Percentiles rank a stretch among this genome's conserved stretches.
Evolutionary conservation across 2,113 vertebrate species (phyloP).

Genomic region (Strigops habroptila): DNA sequence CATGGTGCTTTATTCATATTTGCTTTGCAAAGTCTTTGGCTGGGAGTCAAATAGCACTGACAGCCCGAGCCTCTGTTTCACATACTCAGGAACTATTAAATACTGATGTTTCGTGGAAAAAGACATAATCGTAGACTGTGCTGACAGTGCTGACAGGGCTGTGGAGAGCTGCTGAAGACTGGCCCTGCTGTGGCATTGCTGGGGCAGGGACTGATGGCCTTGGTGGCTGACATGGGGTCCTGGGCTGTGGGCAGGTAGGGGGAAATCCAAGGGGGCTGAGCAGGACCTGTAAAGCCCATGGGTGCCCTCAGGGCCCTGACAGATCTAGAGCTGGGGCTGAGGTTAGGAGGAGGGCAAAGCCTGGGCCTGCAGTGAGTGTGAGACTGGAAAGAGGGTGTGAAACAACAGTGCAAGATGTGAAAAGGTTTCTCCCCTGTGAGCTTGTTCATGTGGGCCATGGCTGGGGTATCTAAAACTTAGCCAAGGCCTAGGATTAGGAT

Average conservation of each 20-base stretch:
- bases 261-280: neutral
- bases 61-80: neutral
- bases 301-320: neutral
- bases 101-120: neutral
- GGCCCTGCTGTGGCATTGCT: neutral
- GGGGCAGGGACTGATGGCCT: neutral
- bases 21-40: neutral
- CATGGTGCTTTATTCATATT: neutral
- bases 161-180: neutral
- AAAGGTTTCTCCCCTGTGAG: neutral
- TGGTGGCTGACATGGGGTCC: neutral
- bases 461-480: neutral
- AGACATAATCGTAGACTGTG: neutral
- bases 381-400: neutral
- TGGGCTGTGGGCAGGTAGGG: neutral
- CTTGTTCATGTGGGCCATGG: rapidly evolving
- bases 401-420: neutral
- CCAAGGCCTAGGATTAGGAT: neutral
- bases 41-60: neutral
- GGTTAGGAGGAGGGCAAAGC: neutral
- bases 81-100: neutral
- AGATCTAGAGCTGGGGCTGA: neutral
- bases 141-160: neutral
- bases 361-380: rapidly evolving
- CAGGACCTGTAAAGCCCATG: neutral